Percentiles rank a stretch among this genome's conserved stretches.
Conservation (phyloP, 1,140 invertebrate genomes). For the Orius insidiosus region DNA sequence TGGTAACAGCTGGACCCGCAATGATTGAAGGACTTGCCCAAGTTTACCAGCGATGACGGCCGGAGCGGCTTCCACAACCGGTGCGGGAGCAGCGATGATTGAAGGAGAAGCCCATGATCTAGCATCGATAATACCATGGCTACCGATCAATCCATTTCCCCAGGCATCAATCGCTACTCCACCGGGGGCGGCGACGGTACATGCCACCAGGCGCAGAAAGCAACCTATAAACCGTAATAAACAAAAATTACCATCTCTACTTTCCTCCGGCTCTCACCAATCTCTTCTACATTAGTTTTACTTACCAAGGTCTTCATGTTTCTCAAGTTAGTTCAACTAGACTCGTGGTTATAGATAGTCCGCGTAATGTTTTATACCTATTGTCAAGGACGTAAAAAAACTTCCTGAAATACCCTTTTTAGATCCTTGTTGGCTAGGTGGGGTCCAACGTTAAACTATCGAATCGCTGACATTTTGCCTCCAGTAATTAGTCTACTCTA, state of each 20-base stretch:
- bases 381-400: not conserved
- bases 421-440: not conserved
- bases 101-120: not conserved
- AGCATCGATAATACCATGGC: slow-evolving; percentile 14
- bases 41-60: slow-evolving; percentile 3
- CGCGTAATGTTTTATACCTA: not conserved
- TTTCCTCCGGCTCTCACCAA: not conserved
- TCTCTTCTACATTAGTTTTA: slow-evolving; percentile 4
- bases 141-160: not conserved
- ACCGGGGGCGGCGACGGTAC: slow-evolving; percentile 18
- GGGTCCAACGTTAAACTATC: too few relatives aligned
- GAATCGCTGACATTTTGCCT: too few relatives aligned
- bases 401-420: too few relatives aligned
- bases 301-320: slow-evolving; percentile 21
- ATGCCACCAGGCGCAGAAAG: slow-evolving; percentile 22
- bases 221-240: slow-evolving; percentile 21
- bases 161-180: not conserved
- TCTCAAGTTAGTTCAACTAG: not conserved
- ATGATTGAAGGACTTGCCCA: slow-evolving; percentile 11
- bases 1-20: slow-evolving; percentile 13
- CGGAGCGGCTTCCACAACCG: too few relatives aligned
- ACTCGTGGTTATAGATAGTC: slow-evolving; percentile 1
- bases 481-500: too few relatives aligned
- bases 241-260: slow-evolving; percentile 1
- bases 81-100: slow-evolving; percentile 12